Evolutionary conservation across 1,140 invertebrate genomes (phyloP).

Genomic region (Drosophila asahinai): DNA sequence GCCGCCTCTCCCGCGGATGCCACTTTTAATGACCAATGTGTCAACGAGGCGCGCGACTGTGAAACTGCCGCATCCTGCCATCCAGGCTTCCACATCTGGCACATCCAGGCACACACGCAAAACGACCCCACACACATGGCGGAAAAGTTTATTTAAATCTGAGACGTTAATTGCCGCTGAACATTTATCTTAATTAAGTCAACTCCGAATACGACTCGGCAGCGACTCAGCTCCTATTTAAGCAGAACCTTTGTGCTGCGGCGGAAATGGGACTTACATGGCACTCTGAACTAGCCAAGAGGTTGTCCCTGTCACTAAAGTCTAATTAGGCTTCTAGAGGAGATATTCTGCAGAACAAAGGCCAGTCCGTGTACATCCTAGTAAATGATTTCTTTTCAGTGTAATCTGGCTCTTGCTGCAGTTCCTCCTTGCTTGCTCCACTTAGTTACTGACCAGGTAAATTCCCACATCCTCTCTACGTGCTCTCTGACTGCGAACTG

Average conservation of each 20-base stretch:
- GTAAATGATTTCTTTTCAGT: neutral
- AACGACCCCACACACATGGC: slow-evolving; percentile 9
- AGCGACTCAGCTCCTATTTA: slow-evolving; percentile 18
- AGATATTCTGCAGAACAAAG: too few relatives aligned
- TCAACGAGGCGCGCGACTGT: slow-evolving; percentile 25
- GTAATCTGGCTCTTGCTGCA: neutral
- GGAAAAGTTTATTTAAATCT: slow-evolving; percentile 42
- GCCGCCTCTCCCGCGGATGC: slow-evolving; percentile 2
- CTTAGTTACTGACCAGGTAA: neutral
- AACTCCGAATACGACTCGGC: slow-evolving; percentile 3
- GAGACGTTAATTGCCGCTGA: slow-evolving; percentile 54
- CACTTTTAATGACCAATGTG: slow-evolving; percentile 45
- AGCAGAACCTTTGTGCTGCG: slow-evolving; percentile 33
- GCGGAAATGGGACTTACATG: slow-evolving; percentile 2
- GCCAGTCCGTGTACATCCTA: too few relatives aligned
- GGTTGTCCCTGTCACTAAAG: neutral
- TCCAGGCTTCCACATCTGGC: neutral
- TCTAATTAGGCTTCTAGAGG: neutral
- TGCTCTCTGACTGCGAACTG: neutral
- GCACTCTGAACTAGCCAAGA: neutral
- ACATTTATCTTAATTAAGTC: slow-evolving; percentile 61
- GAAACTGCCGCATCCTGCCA: slow-evolving; percentile 11
- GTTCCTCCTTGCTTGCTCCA: neutral
- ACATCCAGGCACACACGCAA: slow-evolving; percentile 1
- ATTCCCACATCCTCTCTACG: neutral